phyloP scores from a whole-genome alignment of 53 echinoderm and acorn worm genomes.

The Mesocentrotus franciscanus region DNA sequence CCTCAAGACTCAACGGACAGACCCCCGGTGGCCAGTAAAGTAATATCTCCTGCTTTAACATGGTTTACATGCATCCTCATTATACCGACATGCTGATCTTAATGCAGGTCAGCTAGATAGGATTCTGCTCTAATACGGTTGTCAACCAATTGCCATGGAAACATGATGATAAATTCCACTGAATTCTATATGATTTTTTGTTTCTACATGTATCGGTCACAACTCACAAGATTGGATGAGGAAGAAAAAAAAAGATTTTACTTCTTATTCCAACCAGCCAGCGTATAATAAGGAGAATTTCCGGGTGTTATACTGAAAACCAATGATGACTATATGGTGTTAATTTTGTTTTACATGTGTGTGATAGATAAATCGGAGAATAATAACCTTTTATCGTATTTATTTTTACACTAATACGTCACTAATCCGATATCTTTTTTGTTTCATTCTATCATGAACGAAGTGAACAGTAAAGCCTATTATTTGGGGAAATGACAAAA shows the following conservation, averaged over 20 bases:
- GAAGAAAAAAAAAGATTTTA: neutral
- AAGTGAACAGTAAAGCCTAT: neutral
- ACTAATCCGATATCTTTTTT: neutral
- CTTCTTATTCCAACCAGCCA: neutral
- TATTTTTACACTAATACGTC: neutral
- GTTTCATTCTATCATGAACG: neutral
- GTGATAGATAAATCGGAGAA: neutral
- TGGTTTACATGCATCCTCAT: constrained; percentile 1
- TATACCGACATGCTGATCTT: neutral
- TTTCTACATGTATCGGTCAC: neutral
- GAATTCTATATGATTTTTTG: neutral
- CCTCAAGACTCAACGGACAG: constrained; percentile 9
- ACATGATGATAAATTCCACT: neutral
- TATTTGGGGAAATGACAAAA: neutral
- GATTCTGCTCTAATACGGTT: neutral
- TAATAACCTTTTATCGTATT: neutral
- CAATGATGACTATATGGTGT: neutral
- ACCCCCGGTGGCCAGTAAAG: neutral
- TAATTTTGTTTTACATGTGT: neutral
- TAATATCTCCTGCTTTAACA: constrained; percentile 38
- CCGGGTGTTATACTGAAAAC: neutral
- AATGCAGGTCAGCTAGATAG: constrained; percentile 4
- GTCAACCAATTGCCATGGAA: constrained; percentile 23
- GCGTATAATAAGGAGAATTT: neutral
- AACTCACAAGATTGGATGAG: neutral